Percentiles rank a stretch among this genome's conserved stretches.
phyloP scores from a whole-genome alignment of 1,140 invertebrate species.

The Diploscapter pachys region DNA sequence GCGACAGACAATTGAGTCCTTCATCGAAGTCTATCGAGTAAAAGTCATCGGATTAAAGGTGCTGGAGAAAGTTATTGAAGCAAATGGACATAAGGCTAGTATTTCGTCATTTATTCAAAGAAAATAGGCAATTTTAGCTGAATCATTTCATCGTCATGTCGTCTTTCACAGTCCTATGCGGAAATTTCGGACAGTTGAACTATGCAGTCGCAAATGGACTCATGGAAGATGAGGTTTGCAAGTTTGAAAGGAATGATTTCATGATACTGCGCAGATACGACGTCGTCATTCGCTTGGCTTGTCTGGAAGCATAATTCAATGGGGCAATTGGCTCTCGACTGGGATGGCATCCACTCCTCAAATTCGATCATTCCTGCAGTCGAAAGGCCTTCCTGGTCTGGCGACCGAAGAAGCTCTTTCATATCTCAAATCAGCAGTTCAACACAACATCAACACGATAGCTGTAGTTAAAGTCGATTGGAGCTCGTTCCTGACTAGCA shows the following conservation, averaged over 20 bases:
- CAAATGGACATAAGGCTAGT: constrained; percentile 10
- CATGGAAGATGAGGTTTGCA: constrained; percentile 21
- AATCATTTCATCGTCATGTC: constrained; percentile 37
- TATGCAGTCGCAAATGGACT: constrained; percentile 34
- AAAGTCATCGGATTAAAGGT: constrained; percentile 23
- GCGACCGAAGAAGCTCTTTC: constrained; percentile 29
- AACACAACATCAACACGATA: constrained; percentile 19
- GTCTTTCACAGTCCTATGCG: constrained; percentile 28
- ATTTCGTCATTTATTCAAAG: neutral
- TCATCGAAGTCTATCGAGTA: constrained; percentile 23
- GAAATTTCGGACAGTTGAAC: constrained; percentile 39
- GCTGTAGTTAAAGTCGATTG: constrained; percentile 35
- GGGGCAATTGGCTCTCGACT: constrained; percentile 40
- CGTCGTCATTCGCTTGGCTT: constrained; percentile 16
- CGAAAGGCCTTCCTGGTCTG: constrained; percentile 34
- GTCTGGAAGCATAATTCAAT: constrained; percentile 33
- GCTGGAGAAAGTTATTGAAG: constrained; percentile 14
- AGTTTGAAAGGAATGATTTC: neutral
- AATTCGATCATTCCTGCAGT: constrained; percentile 16
- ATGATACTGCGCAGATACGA: neutral
- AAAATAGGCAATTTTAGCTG: neutral
- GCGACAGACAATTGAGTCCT: constrained; percentile 8
- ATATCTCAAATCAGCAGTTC: constrained; percentile 31
- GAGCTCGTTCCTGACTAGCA: constrained; percentile 23
- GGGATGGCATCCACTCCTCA: constrained; percentile 34